phyloP scores from a whole-genome alignment of 1,140 invertebrate genomes.

The Fopius arisanus region DNA sequence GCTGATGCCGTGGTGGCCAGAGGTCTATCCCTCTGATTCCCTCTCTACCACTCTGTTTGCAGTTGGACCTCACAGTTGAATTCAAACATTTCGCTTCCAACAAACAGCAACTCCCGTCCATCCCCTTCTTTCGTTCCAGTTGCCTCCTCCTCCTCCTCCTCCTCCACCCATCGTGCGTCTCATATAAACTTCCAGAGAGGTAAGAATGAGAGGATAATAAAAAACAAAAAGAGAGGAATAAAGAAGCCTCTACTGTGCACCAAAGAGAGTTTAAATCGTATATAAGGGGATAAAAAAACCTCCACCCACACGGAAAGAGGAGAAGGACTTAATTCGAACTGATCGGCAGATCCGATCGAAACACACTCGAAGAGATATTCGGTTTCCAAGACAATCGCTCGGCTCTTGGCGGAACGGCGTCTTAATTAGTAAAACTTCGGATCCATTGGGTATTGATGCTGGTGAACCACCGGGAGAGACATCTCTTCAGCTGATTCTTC shows the following conservation, averaged over 20 bases:
- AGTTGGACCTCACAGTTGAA: conserved; percentile 28
- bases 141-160: not conserved
- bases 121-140: conserved; percentile 16
- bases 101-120: conserved; percentile 15
- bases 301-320: conserved; percentile 35
- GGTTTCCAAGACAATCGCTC: conserved; percentile 47
- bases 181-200: conserved; percentile 16
- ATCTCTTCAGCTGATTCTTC: conserved; percentile 30
- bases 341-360: conserved; percentile 42
- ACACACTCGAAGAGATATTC: conserved; percentile 43
- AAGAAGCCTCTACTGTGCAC: not conserved
- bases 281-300: conserved; percentile 26
- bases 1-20: conserved; percentile 53
- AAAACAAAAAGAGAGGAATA: not conserved
- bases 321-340: conserved; percentile 40
- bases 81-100: not conserved
- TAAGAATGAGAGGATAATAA: conserved; percentile 11
- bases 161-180: not conserved
- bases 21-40: conserved; percentile 32
- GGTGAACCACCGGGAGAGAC: conserved; percentile 35
- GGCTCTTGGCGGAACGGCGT: conserved; percentile 38
- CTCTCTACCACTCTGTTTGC: not conserved
- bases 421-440: conserved; percentile 47
- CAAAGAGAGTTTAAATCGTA: conserved; percentile 22
- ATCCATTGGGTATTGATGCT: conserved; percentile 29